Evolutionary conservation across 2,113 vertebrate species (phyloP), one percentile per base, ranked within the genome.

Genomic region (Protobothrops flavoviridis): DNA sequence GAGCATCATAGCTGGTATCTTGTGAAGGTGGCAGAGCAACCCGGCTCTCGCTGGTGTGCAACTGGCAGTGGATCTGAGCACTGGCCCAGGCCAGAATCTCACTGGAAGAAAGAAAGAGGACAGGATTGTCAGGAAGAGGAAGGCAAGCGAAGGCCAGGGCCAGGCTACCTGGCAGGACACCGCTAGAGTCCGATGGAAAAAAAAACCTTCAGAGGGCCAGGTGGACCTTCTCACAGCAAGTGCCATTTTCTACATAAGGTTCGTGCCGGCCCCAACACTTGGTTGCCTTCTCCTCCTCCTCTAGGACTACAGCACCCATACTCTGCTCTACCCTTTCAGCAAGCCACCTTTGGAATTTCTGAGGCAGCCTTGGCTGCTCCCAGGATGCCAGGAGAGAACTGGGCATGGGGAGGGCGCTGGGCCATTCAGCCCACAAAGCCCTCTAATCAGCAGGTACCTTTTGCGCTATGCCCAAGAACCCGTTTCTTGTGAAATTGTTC

Each of bases 41-140:
- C 7, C 99, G 97, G 96, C 97, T 99, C 97, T 99, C 99, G 0
- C 99, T 99, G 97, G 99, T 97, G 0, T 99, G 99, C 92, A 99
- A 99, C 97, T 99, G 99, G 96, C 99, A 99, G 96, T 99, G 99
- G 94, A 99, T 99, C 96, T 99, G 99, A 4, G 99, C 99, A 0
- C 99, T 99, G 95, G 99, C 98, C 99, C 99, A 99, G 0, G 99
- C 99, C 95, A 99, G 96, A 98, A 99, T 99, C 97, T 99, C 99
- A 96, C 99, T 99, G 96, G 24, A 53, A 86, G 91, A 15, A 94
- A 45, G 3, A 59, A 95, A 26, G 95, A 3, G 52, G 39, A 88
- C 2, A n/a, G 57, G 26, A 4, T 0, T 2, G 48, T 13, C 20
- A 0, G 9, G 2, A 26, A 29, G 13, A 45, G 21, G 5, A 39